Evolutionary conservation across 2,888 invertebrate genomes (phyloP).

Genomic region (Macrosiphum euphorbiae): DNA sequence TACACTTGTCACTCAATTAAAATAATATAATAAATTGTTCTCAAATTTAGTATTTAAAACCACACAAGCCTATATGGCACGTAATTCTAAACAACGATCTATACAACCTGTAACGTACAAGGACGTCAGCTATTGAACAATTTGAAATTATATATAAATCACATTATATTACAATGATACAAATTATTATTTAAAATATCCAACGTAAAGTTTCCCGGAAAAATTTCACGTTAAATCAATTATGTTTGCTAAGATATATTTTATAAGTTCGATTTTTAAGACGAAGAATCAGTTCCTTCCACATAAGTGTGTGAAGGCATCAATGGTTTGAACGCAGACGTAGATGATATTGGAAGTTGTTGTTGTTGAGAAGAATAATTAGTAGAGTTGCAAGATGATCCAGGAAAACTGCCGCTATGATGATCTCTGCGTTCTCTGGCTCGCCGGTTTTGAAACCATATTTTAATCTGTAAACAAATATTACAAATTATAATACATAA

Average conservation of each 20-base stretch:
- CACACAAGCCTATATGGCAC: not conserved
- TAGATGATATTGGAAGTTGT: constrained; percentile 43
- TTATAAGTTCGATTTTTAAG: not conserved
- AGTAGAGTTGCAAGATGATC: constrained; percentile 15
- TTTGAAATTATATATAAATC: not conserved
- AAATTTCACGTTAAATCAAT: not conserved
- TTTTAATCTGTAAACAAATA: constrained; percentile 67
- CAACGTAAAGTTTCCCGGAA: not conserved
- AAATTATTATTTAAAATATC: not conserved
- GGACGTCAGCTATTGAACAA: not conserved
- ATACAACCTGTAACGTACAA: not conserved
- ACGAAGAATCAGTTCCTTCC: not conserved
- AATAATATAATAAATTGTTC: not conserved
- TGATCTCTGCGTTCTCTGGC: constrained; percentile 68
- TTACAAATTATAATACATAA: not conserved
- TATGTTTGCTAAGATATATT: constrained; percentile 3
- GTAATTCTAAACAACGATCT: not conserved
- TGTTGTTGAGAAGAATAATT: constrained; percentile 34
- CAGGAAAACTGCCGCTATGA: constrained; percentile 27
- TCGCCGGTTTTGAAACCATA: constrained; percentile 68
- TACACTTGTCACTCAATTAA: not conserved
- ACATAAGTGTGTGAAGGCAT: not conserved
- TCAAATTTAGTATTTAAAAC: not conserved
- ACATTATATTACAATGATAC: not conserved
- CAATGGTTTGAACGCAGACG: constrained; percentile 69